phyloP scores from a whole-genome alignment of 2,797 vertebrate species.

The Gobio occitaniae region DNA sequence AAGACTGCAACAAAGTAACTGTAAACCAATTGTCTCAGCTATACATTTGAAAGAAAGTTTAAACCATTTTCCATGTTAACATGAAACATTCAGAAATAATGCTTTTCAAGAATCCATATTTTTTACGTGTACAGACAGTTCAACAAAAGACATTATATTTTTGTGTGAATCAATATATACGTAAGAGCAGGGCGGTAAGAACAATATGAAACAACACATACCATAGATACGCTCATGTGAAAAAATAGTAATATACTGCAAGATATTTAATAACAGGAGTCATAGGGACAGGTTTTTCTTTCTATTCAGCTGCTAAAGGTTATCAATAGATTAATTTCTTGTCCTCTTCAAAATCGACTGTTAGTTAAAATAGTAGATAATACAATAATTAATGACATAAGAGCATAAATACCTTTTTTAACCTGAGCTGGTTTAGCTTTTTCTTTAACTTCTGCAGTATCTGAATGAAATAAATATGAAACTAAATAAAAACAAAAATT shows the following conservation, averaged over 20 bases:
- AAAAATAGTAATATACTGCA: too few relatives aligned
- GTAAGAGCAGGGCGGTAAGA: neutral
- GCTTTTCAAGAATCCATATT: neutral
- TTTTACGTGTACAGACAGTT: neutral
- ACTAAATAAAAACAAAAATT: neutral
- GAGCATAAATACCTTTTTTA: neutral
- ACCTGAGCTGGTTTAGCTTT: neutral
- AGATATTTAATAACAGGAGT: neutral
- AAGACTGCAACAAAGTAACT: neutral
- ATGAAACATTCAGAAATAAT: too few relatives aligned
- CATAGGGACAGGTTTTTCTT: conserved; percentile 19
- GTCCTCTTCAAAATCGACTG: neutral
- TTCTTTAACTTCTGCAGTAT: neutral
- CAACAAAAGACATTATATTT: neutral
- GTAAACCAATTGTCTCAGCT: too few relatives aligned
- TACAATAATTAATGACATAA: neutral
- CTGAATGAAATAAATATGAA: neutral
- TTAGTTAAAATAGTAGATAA: neutral
- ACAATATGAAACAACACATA: neutral
- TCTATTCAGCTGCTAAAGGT: neutral
- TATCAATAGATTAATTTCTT: neutral
- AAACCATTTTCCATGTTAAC: too few relatives aligned
- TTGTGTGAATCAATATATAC: neutral
- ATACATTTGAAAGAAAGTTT: too few relatives aligned
- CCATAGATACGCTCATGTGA: neutral